Evolutionary conservation across 2,113 vertebrate species (phyloP).

Genomic region (Caranx melampygus): DNA sequence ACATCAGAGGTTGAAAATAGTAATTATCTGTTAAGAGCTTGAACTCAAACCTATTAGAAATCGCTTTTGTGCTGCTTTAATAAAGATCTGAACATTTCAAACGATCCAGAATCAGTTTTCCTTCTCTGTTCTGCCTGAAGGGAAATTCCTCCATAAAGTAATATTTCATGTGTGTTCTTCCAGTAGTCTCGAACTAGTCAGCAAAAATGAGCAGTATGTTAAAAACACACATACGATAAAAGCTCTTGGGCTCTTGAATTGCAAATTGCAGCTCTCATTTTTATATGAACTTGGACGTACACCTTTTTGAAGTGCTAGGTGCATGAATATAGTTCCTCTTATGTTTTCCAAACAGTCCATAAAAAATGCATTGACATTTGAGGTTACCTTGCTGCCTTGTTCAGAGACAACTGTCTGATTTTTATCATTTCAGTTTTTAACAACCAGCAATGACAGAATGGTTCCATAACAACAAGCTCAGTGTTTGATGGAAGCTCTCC

Average conservation of each 20-base stretch:
- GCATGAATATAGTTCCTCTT: neutral
- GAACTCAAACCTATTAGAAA: neutral
- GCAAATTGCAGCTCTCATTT: conserved; percentile 19
- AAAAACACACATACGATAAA: conserved; percentile 9
- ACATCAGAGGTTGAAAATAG: conserved; percentile 16
- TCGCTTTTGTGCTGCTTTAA: conserved; percentile 6
- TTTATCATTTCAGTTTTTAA: neutral
- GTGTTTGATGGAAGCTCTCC: conserved; percentile 24
- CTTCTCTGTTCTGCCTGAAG: neutral
- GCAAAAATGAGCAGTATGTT: neutral
- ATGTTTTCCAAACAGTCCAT: neutral
- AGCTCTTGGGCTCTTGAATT: conserved; percentile 12
- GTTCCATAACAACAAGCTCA: conserved; percentile 8
- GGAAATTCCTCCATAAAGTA: conserved; percentile 20
- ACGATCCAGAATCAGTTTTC: neutral
- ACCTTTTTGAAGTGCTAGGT: neutral
- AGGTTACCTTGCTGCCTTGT: neutral
- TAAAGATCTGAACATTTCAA: conserved; percentile 12
- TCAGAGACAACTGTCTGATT: neutral
- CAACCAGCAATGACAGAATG: neutral
- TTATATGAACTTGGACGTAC: conserved; percentile 4
- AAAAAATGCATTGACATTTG: neutral
- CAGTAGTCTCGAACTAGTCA: conserved; percentile 21
- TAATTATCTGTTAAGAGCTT: conserved; percentile 8
- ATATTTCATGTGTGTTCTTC: neutral